These are phyloP conservation scores for Schrankia costaestrigalis DNA, from an alignment of 2,888 invertebrate species.

Conservation along the genomic window DNA sequence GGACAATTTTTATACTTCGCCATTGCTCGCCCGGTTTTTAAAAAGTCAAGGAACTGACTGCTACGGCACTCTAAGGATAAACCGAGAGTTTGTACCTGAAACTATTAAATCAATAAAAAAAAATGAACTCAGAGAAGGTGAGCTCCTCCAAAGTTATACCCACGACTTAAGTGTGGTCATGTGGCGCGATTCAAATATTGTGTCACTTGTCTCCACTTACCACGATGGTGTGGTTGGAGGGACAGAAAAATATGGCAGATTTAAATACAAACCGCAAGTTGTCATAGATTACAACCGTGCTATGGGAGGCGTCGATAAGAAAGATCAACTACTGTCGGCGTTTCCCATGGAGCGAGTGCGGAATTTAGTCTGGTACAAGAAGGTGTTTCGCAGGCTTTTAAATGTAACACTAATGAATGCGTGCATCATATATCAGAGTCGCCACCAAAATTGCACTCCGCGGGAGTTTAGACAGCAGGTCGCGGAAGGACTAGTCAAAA, in stretches of 20 bases:
- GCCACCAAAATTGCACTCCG: background rate
- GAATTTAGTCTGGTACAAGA: slow-evolving; percentile 1
- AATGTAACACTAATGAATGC: background rate
- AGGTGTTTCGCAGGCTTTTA: background rate
- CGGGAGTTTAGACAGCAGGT: background rate
- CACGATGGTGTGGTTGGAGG: background rate
- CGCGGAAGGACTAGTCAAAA: background rate
- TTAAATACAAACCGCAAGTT: slow-evolving; percentile 1
- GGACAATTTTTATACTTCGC: slow-evolving; percentile 1
- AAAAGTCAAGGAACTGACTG: background rate
- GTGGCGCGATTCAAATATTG: background rate
- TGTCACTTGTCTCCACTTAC: background rate
- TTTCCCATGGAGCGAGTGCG: background rate
- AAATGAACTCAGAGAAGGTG: background rate
- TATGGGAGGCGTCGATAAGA: slow-evolving; percentile 2
- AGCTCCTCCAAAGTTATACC: background rate
- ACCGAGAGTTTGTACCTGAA: slow-evolving; percentile 1
- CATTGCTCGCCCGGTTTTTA: background rate
- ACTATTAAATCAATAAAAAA: background rate
- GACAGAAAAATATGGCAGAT: slow-evolving; percentile 2
- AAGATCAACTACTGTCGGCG: background rate
- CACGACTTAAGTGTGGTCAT: background rate
- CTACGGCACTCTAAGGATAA: background rate
- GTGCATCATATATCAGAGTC: background rate
- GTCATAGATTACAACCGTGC: slow-evolving; percentile 2